Evolutionary conservation across 2,113 vertebrate species (phyloP), one percentile per base, ranked within the genome.

Genomic region (Lagopus leucura): DNA sequence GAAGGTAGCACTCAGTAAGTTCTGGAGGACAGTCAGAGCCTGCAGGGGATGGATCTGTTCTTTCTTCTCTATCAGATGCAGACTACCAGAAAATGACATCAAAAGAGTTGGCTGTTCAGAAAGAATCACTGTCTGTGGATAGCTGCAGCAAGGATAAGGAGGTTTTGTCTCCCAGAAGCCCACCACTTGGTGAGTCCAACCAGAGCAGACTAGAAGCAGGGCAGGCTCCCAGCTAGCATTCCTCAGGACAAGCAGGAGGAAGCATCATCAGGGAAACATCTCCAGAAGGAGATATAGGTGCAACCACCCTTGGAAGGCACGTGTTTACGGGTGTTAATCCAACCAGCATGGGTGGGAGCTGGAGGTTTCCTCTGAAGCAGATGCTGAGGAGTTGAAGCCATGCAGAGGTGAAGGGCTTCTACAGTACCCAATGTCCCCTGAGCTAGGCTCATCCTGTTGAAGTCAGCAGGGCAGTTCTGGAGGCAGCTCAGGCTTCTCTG

Each of bases 141-240:
- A 93, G 61, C 67, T 90, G 94, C 34, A 96, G 96, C 19, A 92
- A 95, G 15, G 87, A 97, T 63, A 95, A 94, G 27, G 91, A 94
- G 64, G 32, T 87, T 50, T 93, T 80, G 32, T 65, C 72, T 80
- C 90, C 89, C 64, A 91, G 47, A 72, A 76, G 43, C 13, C n/a
- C 92, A 54, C 47, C 77, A 3, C 8, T 12, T 2, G 83, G 97
- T 95, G 88, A 97, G 96, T 95, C n/a, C 82, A 47, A 71, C 12
- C 34, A 43, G 13, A 71, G 52, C 76, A 63, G 25, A 10, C 27
- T 65, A 38, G 58, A 65, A 64, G 27, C 27, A 27, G 25, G 40
- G 60, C 42, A 60, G 38, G 8, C 32, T 82, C 38, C 19, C 58
- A 85, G 5, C 3, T 52, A 74, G 43, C 10, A 10, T 40, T 40